A percentile compares a stretch with the other conserved stretches of the same genome.
Conservation (phyloP, 2,797 vertebrate species). For the Chloroceryle inda region DNA sequence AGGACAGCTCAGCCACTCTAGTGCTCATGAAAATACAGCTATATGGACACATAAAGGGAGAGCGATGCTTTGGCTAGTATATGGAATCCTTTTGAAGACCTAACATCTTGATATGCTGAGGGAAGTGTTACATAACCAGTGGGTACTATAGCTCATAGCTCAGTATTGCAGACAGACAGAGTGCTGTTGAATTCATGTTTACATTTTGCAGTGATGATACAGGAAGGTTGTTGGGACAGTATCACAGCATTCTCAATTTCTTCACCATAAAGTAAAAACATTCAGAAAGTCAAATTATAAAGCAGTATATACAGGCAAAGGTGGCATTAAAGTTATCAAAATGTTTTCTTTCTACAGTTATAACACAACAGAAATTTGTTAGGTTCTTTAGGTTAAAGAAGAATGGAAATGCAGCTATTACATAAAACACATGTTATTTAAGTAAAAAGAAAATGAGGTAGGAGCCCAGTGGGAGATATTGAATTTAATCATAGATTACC, state of each 20-base stretch:
- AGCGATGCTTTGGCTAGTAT: background rate
- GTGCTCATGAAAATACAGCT: background rate
- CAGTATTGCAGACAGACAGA: rapidly evolving
- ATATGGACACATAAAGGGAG: too few species aligned
- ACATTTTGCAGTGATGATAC: background rate
- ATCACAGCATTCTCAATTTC: background rate
- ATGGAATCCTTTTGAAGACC: background rate
- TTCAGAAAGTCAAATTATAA: background rate
- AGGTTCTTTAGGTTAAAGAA: background rate
- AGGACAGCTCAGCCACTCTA: background rate
- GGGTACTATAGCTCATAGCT: background rate
- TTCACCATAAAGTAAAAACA: background rate
- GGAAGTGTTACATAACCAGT: background rate
- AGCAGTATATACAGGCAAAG: background rate
- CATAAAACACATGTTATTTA: conserved; percentile 35
- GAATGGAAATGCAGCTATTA: background rate
- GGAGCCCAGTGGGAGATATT: conserved; percentile 8
- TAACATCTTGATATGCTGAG: background rate
- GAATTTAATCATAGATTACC: conserved; percentile 71
- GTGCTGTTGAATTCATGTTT: background rate
- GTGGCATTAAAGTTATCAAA: background rate
- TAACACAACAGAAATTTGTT: background rate
- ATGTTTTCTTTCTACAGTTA: background rate
- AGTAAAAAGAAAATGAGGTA: conserved; percentile 32
- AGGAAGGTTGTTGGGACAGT: background rate